These are phyloP conservation scores for Pseudochirops corinnae DNA, from an alignment of 2,797 vertebrate species.

Conservation along the genomic window DNA sequence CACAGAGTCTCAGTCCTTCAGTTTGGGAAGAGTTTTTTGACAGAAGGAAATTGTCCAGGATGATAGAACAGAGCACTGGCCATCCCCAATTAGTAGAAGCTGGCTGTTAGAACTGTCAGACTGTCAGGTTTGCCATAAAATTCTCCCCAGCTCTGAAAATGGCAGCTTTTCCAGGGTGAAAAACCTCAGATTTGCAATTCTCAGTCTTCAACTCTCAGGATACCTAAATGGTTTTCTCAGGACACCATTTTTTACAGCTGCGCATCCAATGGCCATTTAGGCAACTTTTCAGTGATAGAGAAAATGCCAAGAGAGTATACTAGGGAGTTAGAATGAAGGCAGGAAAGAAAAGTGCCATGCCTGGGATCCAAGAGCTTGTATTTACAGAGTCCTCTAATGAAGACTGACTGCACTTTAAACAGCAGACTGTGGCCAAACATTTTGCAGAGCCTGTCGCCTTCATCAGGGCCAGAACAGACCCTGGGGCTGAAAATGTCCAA, in stretches of 20 bases:
- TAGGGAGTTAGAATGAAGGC: conserved; percentile 17
- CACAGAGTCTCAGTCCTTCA: conserved; percentile 10
- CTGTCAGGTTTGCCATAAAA: conserved; percentile 10
- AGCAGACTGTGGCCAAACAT: conserved; percentile 65
- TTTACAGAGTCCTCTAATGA: conserved; percentile 51
- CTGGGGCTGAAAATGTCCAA: conserved; percentile 64
- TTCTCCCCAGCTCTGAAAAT: not conserved
- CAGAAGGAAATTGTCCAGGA: conserved; percentile 66
- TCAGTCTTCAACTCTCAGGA: not conserved
- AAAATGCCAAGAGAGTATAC: not conserved
- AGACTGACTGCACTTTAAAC: conserved; percentile 60
- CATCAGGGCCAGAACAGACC: conserved; percentile 34
- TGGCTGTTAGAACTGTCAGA: not conserved
- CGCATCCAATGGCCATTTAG: not conserved
- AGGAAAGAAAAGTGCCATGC: not conserved
- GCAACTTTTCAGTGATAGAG: conserved; percentile 9
- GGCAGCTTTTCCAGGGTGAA: not conserved
- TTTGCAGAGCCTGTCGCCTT: conserved; percentile 58
- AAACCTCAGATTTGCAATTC: not conserved
- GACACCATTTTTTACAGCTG: not conserved
- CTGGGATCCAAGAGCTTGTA: conserved; percentile 53
- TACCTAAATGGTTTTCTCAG: not conserved
- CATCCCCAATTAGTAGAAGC: not conserved
- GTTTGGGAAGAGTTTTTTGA: conserved; percentile 17
- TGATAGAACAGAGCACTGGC: not conserved